Conservation (phyloP, 35 echinoderm and acorn worm species). For the Eucidaris tribuloides region DNA sequence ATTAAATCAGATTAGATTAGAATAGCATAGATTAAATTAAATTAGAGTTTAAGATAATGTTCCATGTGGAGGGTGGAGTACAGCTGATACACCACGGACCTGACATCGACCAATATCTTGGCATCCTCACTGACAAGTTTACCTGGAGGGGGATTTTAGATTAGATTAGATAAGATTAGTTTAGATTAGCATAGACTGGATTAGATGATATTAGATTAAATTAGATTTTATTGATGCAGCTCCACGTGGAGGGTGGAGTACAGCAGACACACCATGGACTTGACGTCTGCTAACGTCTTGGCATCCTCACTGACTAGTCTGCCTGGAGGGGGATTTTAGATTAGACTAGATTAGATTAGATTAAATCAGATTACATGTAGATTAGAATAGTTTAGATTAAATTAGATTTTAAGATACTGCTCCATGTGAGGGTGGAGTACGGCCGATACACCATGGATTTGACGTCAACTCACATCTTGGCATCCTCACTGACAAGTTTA, state of each 20-base stretch:
- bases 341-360: too few relatives aligned
- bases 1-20: background rate
- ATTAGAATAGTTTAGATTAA: too few relatives aligned
- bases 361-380: background rate
- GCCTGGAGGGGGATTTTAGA: constrained; percentile 16
- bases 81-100: constrained; percentile 77
- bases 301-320: constrained; percentile 72
- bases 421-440: constrained; percentile 69
- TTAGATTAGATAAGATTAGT: too few relatives aligned
- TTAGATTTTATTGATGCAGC: background rate
- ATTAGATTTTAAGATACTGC: too few relatives aligned
- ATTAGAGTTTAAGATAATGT: too few relatives aligned
- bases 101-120: constrained; percentile 61
- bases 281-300: constrained; percentile 62
- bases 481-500: constrained; percentile 75
- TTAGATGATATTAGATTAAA: background rate
- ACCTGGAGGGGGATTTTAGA: too few relatives aligned
- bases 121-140: constrained; percentile 73
- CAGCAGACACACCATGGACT: constrained; percentile 77
- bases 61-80: constrained; percentile 48
- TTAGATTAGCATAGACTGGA: background rate
- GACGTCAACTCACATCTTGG: constrained; percentile 62
- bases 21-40: background rate
- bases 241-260: constrained; percentile 47
- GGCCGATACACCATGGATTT: constrained; percentile 92